Base-by-base conservation (phyloP, 2,113 vertebrate species). In the Oreochromis spilurus region DNA sequence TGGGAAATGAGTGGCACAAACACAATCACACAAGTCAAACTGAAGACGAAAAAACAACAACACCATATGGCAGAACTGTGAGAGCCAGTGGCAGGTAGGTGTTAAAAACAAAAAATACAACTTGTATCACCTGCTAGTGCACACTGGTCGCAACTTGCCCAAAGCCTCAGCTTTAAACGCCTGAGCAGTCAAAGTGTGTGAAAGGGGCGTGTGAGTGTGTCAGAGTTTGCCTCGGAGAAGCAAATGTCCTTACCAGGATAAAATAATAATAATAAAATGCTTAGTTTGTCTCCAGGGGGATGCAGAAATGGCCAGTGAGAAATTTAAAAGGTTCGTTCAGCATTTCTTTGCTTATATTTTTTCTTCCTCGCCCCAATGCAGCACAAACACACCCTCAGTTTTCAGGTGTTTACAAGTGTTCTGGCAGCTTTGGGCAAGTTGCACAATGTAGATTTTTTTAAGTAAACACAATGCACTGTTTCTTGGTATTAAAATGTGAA, bases 121-220 rank as follows among this genome's bases (percentile, higher is more conserved):
- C 14, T 2, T 57, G 72, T 21, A 81, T 80, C 72, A 88, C 75
- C 62, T 91, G 65, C 21, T 83, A n/a, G 19, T 43, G 19, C 9
- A 0, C 34, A 79, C 91, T 9, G 82, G 93, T 92, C 5, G 0
- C 50, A 84, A 94, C 94, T 90, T 82, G 94, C 79, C 70, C 52
- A 11, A 57, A n/a, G n/a, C 60, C 26, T 87, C 13, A 19, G n/a
- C 50, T 36, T 21, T 10, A 48, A 81, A 93, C 89, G 79, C 80
- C 91, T 83, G 21, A 82, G 53, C 45, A 82, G 31, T 88, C 75
- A 16, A 40, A 24, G n/a, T 81, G 13, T 52, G 72, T 52, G 45
- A 34, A 50, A 14, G 31, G 34, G 62, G 34, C 58, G 75, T 89
- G 85, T 62, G 53, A 9, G 53, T 67, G 84, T 87, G 60, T 70